These are phyloP conservation scores for Hirtodrosophila alboralis DNA, from an alignment of 2,888 invertebrate species.

Conservation along the genomic window DNA sequence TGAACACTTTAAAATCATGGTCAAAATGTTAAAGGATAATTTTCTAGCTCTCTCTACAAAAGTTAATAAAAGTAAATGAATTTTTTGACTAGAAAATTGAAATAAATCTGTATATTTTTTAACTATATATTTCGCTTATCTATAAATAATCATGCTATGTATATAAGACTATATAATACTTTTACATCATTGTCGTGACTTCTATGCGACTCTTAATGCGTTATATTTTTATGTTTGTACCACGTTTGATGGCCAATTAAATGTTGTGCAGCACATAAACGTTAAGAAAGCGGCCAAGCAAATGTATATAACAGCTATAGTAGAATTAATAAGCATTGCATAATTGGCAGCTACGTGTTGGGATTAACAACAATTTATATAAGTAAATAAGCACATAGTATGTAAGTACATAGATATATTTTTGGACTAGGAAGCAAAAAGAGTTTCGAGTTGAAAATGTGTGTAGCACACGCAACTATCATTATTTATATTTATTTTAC, in stretches of 20 bases:
- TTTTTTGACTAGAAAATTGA: too few species aligned
- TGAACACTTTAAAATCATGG: too few species aligned
- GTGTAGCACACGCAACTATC: constrained; percentile 57
- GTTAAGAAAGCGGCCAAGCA: constrained; percentile 37
- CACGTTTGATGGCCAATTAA: constrained; percentile 71
- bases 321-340: constrained; percentile 56
- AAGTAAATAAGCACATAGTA: too few species aligned
- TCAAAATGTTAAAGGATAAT: too few species aligned
- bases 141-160: too few species aligned
- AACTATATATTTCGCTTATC: too few species aligned
- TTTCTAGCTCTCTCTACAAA: too few species aligned
- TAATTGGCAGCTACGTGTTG: constrained; percentile 55
- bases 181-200: constrained; percentile 23
- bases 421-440: constrained; percentile 61
- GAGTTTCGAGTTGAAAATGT: constrained; percentile 28
- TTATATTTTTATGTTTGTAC: too few species aligned
- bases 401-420: background rate
- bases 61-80: too few species aligned
- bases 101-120: too few species aligned
- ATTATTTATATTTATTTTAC: background rate
- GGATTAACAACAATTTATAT: constrained; percentile 15
- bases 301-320: constrained; percentile 8
- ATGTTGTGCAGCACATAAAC: constrained; percentile 18
- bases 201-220: constrained; percentile 20
- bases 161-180: too few species aligned